Conservation (phyloP, 1,140 invertebrate genomes). For the Trichoplusia ni region DNA sequence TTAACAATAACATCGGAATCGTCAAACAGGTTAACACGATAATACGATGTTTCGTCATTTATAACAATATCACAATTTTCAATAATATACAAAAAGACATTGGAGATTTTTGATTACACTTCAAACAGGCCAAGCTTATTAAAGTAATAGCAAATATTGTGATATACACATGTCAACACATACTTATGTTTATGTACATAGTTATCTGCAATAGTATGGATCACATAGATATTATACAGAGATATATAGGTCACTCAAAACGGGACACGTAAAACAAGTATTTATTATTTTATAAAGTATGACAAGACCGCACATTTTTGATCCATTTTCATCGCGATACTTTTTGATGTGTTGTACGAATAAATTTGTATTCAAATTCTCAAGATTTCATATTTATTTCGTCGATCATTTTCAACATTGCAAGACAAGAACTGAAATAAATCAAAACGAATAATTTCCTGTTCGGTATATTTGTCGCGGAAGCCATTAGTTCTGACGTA, state of each 20-base stretch:
- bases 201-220: conserved; percentile 45
- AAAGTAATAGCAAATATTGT: conserved; percentile 69
- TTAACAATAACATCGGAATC: conserved; percentile 56
- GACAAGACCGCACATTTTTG: conserved; percentile 51
- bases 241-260: conserved; percentile 59
- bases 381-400: too few species aligned
- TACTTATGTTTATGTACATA: conserved; percentile 53
- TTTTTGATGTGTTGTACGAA: too few species aligned
- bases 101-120: conserved; percentile 72
- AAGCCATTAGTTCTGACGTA: conserved; percentile 13
- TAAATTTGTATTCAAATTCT: too few species aligned
- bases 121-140: conserved; percentile 76
- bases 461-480: conserved; percentile 11
- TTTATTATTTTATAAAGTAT: conserved; percentile 54
- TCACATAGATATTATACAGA: conserved; percentile 55
- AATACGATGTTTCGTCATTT: conserved; percentile 65
- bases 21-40: conserved; percentile 67
- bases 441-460: conserved; percentile 13
- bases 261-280: conserved; percentile 51
- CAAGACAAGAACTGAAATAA: neutral
- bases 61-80: conserved; percentile 81
- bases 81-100: conserved; percentile 79
- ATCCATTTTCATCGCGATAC: conserved; percentile 30
- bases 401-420: conserved; percentile 24
- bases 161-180: conserved; percentile 42